Conservation (phyloP, 37 sponge, comb jelly and placozoan genomes). For the Bolinopsis microptera region DNA sequence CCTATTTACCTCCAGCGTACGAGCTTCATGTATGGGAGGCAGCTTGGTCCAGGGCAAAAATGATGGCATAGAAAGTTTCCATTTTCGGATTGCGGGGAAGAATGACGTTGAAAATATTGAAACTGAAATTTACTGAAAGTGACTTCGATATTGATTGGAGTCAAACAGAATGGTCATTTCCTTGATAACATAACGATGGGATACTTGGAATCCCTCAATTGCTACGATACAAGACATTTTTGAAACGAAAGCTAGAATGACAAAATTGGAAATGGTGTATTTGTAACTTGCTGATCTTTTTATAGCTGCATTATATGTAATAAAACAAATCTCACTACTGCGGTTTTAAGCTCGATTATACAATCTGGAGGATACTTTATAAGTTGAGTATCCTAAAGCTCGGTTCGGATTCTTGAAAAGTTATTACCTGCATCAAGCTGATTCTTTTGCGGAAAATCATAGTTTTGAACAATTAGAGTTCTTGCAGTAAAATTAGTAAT, state of each 20-base stretch:
- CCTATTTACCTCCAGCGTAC: no score
- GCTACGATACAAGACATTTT: slow-evolving; percentile 56
- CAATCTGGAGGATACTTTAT: background rate
- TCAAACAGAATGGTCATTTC: slow-evolving; percentile 35
- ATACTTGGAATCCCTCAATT: slow-evolving; percentile 13
- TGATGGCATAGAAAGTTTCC: no score
- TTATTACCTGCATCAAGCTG: background rate
- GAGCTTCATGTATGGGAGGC: no score
- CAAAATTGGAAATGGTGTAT: slow-evolving; percentile 23
- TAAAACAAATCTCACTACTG: background rate
- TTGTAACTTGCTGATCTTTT: background rate
- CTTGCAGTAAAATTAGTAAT: no score
- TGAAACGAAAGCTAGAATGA: background rate
- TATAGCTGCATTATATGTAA: background rate
- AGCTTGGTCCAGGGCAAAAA: no score
- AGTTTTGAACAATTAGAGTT: background rate
- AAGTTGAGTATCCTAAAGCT: background rate
- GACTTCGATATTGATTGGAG: background rate
- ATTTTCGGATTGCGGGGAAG: no score
- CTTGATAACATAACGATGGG: slow-evolving; percentile 25
- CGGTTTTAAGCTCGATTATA: background rate
- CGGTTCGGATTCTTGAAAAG: background rate
- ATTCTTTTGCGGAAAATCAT: background rate
- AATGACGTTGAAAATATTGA: no score
- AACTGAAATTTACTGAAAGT: no score